Percentiles rank a stretch among this genome's conserved stretches.
Conservation (phyloP, 2,113 vertebrate genomes). For the Leptobrachium ailaonicum region DNA sequence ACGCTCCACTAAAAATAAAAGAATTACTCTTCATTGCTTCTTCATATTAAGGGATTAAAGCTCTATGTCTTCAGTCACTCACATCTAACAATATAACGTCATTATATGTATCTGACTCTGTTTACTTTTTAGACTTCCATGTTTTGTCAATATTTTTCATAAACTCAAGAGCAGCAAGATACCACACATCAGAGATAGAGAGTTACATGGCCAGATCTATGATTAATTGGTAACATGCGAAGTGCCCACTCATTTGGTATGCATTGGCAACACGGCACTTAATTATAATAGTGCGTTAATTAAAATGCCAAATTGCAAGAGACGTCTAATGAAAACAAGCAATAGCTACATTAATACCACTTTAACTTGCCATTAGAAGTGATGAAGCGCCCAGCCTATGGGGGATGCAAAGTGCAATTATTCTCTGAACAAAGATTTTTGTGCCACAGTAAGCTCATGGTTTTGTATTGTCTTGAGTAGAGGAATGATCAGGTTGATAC, state of each 20-base stretch:
- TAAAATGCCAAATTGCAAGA: slow-evolving; percentile 21
- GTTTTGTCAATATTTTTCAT: background rate
- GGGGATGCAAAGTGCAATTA: slow-evolving; percentile 1
- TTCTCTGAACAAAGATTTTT: background rate
- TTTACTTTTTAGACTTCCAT: background rate
- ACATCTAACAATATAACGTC: no score
- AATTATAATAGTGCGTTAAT: slow-evolving; percentile 27
- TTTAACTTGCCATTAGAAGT: slow-evolving; percentile 23
- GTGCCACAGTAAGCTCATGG: background rate
- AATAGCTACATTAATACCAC: slow-evolving; percentile 11
- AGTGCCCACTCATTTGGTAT: slow-evolving; percentile 20
- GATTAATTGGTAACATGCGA: slow-evolving; percentile 16
- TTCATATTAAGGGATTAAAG: no score
- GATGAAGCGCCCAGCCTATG: background rate
- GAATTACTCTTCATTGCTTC: no score
- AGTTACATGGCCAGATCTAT: background rate
- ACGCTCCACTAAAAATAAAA: no score
- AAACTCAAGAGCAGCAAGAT: background rate
- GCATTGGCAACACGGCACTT: slow-evolving; percentile 22
- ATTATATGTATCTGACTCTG: no score
- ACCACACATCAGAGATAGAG: background rate
- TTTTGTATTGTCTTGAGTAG: background rate
- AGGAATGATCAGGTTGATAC: background rate
- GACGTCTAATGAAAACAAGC: slow-evolving; percentile 19
- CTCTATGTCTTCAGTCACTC: no score